Percentiles rank a stretch among this genome's conserved stretches.
These are phyloP conservation scores for Hyphantria cunea DNA, from an alignment of 1,140 invertebrate genomes.

Conservation along the genomic window DNA sequence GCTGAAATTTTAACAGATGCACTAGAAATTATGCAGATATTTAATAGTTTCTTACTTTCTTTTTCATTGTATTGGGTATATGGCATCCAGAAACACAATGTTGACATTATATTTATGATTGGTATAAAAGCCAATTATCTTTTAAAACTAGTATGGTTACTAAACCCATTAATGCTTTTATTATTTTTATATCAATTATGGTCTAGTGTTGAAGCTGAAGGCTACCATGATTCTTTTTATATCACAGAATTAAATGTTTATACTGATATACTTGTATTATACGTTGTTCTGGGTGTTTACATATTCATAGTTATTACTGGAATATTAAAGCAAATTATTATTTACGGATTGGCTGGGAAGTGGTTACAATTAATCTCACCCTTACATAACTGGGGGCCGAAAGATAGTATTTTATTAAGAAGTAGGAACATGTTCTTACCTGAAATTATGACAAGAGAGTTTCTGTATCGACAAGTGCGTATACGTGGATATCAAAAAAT, in stretches of 20 bases:
- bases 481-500: slow-evolving; percentile 45
- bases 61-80: slow-evolving; percentile 67
- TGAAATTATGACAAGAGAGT: slow-evolving; percentile 75
- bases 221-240: slow-evolving; percentile 41
- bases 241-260: slow-evolving; percentile 38
- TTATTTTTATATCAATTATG: slow-evolving; percentile 46
- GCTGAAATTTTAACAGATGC: slow-evolving; percentile 50
- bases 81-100: slow-evolving; percentile 59
- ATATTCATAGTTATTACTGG: slow-evolving; percentile 47
- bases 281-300: slow-evolving; percentile 49
- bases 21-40: slow-evolving; percentile 58
- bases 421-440: slow-evolving; percentile 74
- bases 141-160: slow-evolving; percentile 63
- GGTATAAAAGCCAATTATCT: slow-evolving; percentile 65
- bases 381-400: slow-evolving; percentile 56
- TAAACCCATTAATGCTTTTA: slow-evolving; percentile 52
- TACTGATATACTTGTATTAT: slow-evolving; percentile 45
- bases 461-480: slow-evolving; percentile 70
- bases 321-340: slow-evolving; percentile 43
- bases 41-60: slow-evolving; percentile 58
- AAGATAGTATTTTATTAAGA: slow-evolving; percentile 54
- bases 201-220: slow-evolving; percentile 28
- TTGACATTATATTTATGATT: slow-evolving; percentile 74
- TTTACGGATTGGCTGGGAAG: slow-evolving; percentile 35
- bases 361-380: slow-evolving; percentile 44